phyloP scores from a whole-genome alignment of 2,888 invertebrate genomes.

The Ypsolopha sequella region DNA sequence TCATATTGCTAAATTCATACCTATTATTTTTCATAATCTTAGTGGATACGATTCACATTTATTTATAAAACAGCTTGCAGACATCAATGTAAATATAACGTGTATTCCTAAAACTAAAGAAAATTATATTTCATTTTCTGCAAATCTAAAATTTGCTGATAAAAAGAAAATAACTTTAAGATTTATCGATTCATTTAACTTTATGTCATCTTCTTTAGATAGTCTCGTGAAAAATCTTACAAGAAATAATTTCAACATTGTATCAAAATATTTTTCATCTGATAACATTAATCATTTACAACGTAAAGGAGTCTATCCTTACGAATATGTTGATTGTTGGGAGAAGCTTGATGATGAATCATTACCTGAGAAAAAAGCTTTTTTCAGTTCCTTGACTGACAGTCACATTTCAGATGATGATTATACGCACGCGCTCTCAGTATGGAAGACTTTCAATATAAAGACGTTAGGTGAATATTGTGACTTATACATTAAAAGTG shows the following conservation, averaged over 20 bases:
- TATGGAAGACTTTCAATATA: no score
- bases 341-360: no score
- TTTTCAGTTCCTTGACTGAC: no score
- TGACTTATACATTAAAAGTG: no score
- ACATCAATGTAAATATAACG: slow-evolving; percentile 14
- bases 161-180: slow-evolving; percentile 6
- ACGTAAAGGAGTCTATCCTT: no score
- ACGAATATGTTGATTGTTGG: no score
- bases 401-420: no score
- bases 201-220: slow-evolving; percentile 10
- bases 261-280: no score
- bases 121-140: slow-evolving; percentile 24
- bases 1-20: slow-evolving; percentile 11
- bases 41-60: slow-evolving; percentile 22
- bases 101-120: slow-evolving; percentile 22
- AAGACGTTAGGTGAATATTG: no score
- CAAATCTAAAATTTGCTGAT: slow-evolving; percentile 11
- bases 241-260: slow-evolving; percentile 8
- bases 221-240: slow-evolving; percentile 8
- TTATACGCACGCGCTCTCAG: no score
- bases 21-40: slow-evolving; percentile 18
- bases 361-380: no score
- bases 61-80: slow-evolving; percentile 16
- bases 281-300: no score
- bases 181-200: slow-evolving; percentile 12